Conservation (phyloP, 2,888 invertebrate species). For the Idaea aversata region DNA sequence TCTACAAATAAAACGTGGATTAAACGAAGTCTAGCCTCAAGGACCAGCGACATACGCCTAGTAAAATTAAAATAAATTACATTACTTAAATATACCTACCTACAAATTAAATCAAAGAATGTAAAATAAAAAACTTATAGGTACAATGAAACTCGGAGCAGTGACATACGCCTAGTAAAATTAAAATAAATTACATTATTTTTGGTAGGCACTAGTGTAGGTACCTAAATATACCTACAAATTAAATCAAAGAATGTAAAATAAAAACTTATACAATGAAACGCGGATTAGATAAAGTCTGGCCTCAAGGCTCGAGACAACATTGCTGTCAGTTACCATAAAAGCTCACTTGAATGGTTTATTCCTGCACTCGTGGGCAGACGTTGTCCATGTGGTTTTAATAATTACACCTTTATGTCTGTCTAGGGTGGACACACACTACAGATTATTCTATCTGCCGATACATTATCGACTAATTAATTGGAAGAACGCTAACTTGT, state of each 20-base stretch:
- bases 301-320: slow-evolving; percentile 5
- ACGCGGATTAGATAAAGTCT: slow-evolving; percentile 2
- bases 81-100: background rate
- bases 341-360: slow-evolving; percentile 26
- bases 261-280: slow-evolving; percentile 1
- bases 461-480: background rate
- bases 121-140: background rate
- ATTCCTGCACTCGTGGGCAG: slow-evolving; percentile 28
- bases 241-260: background rate
- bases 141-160: slow-evolving; percentile 4
- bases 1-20: too few species aligned
- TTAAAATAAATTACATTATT: background rate
- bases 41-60: too few species aligned
- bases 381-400: slow-evolving; percentile 24
- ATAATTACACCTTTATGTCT: slow-evolving; percentile 23
- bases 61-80: background rate
- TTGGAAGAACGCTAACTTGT: background rate
- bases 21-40: too few species aligned
- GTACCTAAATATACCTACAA: background rate
- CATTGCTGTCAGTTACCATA: slow-evolving; percentile 25
- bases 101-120: background rate
- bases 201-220: background rate
- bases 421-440: background rate
- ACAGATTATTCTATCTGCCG: background rate
- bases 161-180: too few species aligned